Conservation (phyloP, 2,888 invertebrate genomes). For the Cerastis rubricosa region DNA sequence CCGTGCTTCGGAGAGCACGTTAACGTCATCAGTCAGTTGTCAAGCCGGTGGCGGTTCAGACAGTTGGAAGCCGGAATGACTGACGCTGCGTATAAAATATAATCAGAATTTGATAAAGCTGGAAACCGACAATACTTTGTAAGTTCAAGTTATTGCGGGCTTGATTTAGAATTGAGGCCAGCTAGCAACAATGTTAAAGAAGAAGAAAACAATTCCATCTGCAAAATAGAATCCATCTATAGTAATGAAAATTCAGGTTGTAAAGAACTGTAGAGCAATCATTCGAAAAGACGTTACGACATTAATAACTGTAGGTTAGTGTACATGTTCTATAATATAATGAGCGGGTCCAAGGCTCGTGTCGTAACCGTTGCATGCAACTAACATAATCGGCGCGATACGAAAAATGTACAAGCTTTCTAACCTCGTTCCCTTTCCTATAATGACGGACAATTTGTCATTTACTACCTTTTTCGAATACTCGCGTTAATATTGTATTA, state of each 20-base stretch:
- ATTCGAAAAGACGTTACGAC: constrained; percentile 76
- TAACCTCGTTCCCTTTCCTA: constrained; percentile 83
- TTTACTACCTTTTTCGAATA: constrained; percentile 58
- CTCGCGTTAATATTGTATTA: constrained; percentile 49
- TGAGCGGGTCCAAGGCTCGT: constrained; percentile 79
- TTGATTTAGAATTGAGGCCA: constrained; percentile 4
- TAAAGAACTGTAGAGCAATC: constrained; percentile 66
- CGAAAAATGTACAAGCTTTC: constrained; percentile 80
- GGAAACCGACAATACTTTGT: background rate
- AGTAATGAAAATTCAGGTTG: constrained; percentile 52
- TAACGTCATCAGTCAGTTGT: constrained; percentile 47
- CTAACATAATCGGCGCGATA: constrained; percentile 69
- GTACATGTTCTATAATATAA: constrained; percentile 77
- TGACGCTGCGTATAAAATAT: constrained; percentile 29
- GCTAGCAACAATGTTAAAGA: background rate
- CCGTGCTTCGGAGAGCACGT: constrained; percentile 33
- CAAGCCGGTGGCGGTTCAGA: constrained; percentile 16
- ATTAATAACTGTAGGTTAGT: constrained; percentile 75
- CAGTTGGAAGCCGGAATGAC: constrained; percentile 3
- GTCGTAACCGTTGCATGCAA: constrained; percentile 80
- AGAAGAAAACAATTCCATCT: constrained; percentile 5
- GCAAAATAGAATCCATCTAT: background rate
- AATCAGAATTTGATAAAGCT: constrained; percentile 4
- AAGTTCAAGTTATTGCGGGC: background rate
- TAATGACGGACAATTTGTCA: constrained; percentile 70